Evolutionary conservation across 2,113 vertebrate genomes (phyloP).

Genomic region (Prolemur simus): DNA sequence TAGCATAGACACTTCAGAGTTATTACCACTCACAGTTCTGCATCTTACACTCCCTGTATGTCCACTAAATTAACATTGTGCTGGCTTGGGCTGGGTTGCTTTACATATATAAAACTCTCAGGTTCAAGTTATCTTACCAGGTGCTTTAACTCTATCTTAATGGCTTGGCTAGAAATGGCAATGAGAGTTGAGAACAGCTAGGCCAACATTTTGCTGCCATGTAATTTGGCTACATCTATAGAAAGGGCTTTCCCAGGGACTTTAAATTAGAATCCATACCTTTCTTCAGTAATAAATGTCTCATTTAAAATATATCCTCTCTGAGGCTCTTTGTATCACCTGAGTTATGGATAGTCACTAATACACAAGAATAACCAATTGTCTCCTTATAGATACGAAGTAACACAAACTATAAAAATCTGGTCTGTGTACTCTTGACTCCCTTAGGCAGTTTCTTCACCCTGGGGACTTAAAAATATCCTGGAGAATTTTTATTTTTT

Average conservation of each 20-base stretch:
- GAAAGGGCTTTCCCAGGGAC: slow-evolving; percentile 37
- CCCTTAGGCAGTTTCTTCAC: slow-evolving; percentile 57
- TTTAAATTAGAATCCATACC: slow-evolving; percentile 47
- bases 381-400: slow-evolving; percentile 43
- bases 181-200: not conserved
- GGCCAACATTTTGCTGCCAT: not conserved
- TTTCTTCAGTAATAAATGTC: slow-evolving; percentile 41
- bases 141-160: not conserved
- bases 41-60: rapidly evolving
- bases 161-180: slow-evolving; percentile 22
- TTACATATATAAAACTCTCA: not conserved
- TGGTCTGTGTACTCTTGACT: not conserved
- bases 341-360: slow-evolving; percentile 45
- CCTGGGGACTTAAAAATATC: slow-evolving; percentile 66
- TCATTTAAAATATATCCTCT: slow-evolving; percentile 59
- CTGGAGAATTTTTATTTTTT: not conserved
- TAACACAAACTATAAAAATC: slow-evolving; percentile 13
- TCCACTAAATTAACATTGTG: not conserved
- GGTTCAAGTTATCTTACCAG: not conserved
- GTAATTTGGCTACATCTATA: not conserved
- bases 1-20: not conserved
- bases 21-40: not conserved
- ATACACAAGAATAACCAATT: slow-evolving; percentile 68
- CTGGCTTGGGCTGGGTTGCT: not conserved
- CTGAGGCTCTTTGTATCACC: not conserved